Evolutionary conservation across 2,888 invertebrate species (phyloP), one percentile per base, ranked within the genome.

Genomic region (Pseudococcus viburni): DNA sequence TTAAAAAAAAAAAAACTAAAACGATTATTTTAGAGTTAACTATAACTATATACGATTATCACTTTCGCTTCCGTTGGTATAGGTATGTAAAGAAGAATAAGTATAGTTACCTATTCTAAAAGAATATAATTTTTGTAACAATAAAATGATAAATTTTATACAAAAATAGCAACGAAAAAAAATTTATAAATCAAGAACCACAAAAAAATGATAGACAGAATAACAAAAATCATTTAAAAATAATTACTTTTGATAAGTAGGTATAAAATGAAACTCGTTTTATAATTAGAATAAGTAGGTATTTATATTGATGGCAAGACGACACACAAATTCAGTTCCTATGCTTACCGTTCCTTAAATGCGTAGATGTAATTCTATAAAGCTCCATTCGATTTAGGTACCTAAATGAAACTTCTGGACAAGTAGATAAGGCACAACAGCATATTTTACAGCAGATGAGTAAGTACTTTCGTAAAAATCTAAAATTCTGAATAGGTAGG

Each of bases 41-140:
- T 73, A 33, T 73, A 73, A 73, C 17, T 73, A 83, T 46, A 19
- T 83, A 83, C 80, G 80, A 83, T 83, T 83, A 83, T 83, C 80
- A 83, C 80, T 83, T 83, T 83, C 46, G 46, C 80, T 83, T 83
- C 46, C 80, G 46, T 83, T 17, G 39, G 73, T 73, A 73, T 33
- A 33, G 26, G 26, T 33, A 33, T 12, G 73, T 73, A 17, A 17
- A 42, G 42, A 33, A 17, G 3, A 17, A 42, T 6, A 33, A 17
- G 17, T 33, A 73, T 17, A 73, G 15, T 68, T 26, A 64, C n/a
- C n/a, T 19, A 77, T 42, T 46, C 80, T 83, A 83, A 19, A 83
- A 46, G 80, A 83, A 83, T 46, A 46, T 83, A 19, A 46, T 33
- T 46, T 22, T 46, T 46, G 80, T 83, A 19, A 46, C 46, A 42